phyloP scores from a whole-genome alignment of 2,797 vertebrate genomes.

The Lepidocolaptes lacrymiger region DNA sequence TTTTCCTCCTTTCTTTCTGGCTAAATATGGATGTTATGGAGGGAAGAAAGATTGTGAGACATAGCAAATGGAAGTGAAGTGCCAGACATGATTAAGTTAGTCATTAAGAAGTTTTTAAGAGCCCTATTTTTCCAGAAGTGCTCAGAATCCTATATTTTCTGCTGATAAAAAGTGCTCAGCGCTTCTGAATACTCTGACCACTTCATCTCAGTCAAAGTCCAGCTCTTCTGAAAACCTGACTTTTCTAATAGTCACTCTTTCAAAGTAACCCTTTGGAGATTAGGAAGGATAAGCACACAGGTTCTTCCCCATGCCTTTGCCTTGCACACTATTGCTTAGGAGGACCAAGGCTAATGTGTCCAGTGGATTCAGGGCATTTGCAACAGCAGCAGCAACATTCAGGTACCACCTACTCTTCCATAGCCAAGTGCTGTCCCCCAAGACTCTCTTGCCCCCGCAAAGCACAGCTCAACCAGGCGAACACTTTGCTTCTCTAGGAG shows the following conservation, averaged over 20 bases:
- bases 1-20: neutral
- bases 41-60: neutral
- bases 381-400: neutral
- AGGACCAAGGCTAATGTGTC: neutral
- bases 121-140: neutral
- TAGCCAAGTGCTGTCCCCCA: neutral
- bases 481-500: neutral
- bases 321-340: neutral
- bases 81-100: conserved; percentile 5
- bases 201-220: neutral
- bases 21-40: neutral
- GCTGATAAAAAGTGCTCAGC: neutral
- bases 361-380: neutral
- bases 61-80: neutral
- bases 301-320: neutral
- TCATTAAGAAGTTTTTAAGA: conserved; percentile 33
- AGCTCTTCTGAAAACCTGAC: conserved; percentile 2
- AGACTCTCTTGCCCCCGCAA: neutral
- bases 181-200: conserved; percentile 11
- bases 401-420: neutral
- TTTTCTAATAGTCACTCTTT: neutral
- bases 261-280: neutral
- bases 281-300: neutral
- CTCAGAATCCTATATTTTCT: neutral
- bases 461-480: neutral